Base-by-base conservation (phyloP, 2,113 vertebrate genomes). In the Callipepla californica region DNA sequence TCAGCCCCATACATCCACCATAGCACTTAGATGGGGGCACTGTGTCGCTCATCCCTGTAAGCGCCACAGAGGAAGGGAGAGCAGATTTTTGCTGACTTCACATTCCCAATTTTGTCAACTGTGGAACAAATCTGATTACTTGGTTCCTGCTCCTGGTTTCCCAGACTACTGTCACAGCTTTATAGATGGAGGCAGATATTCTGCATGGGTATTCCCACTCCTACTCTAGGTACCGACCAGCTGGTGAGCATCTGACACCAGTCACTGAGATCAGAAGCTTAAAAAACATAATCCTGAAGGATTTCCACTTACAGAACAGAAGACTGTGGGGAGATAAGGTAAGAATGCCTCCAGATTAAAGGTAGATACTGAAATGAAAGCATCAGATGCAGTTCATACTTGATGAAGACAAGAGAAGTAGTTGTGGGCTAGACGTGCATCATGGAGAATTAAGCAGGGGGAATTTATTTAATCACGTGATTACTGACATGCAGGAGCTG, bases 381-480 rank as follows among this genome's bases (percentile, higher is more conserved):
- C 4, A 14, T n/a, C 16, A 53, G n/a, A 23, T 89, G 55, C 16
- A 28, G 6, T 26, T 74, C 58, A 25, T 28, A 48, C 36, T 4
- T 20, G 7, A 13, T 45, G 47, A 63, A 28, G 23, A 13, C 7
- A 21, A 62, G 59, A 30, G 44, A 14, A 44, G 26, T 2, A 16
- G 7, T 30, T n/a, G 15, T 15, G 25, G 30, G 7, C 38, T 65
- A 4, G 47, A 69, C 78, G 23, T 7, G 3, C 36, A n/a, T 66
- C 5, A 3, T 32, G 15, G 34, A 67, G 9, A 21, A 3, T 55
- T 6, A 30, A 58, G 2, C 22, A 26, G 2, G 4, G 28, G 6
- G 5, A 22, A 7, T 7, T 30, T 1, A 14, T 28, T 11, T 21
- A 34, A 44, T 74, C 3, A 3, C 0, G 0, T 5, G 7, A 50